Conservation (phyloP, 2,113 vertebrate species). For the Clarias gariepinus region DNA sequence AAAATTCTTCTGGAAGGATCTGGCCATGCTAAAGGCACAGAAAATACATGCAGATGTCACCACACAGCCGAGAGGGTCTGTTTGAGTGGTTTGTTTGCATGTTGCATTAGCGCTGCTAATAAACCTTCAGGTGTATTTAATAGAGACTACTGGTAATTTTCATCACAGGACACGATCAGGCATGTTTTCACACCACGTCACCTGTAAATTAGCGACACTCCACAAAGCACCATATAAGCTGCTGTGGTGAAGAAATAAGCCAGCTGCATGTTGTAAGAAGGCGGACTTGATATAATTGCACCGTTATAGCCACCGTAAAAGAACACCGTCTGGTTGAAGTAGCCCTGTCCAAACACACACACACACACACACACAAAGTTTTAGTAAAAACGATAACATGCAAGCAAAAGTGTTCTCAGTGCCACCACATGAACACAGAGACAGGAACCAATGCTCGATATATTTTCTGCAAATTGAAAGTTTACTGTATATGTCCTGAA, state of each 20-base stretch:
- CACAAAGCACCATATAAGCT: conserved; percentile 82
- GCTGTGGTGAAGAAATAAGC: conserved; percentile 91
- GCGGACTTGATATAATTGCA: conserved; percentile 52
- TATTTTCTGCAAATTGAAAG: neutral
- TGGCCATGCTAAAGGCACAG: conserved; percentile 78
- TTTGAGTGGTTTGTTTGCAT: neutral
- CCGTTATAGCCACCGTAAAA: conserved; percentile 90
- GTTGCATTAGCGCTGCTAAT: neutral
- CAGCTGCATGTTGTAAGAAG: conserved; percentile 85
- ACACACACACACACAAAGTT: neutral
- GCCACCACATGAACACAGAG: neutral
- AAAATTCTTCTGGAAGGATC: conserved; percentile 82
- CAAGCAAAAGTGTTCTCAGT: neutral
- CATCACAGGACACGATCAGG: neutral
- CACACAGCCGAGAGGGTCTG: too few species aligned
- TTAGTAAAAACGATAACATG: neutral
- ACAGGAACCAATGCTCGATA: too few species aligned
- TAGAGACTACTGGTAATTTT: too few species aligned
- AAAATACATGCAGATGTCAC: neutral
- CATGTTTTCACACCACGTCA: conserved; percentile 54
- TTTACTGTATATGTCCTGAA: neutral
- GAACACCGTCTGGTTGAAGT: conserved; percentile 77
- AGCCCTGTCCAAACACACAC: conserved; percentile 64
- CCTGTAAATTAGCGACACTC: conserved; percentile 84
- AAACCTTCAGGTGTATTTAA: neutral